A percentile compares a stretch with the other conserved stretches of the same genome.
These are phyloP conservation scores for Napeogenes sylphis DNA, from an alignment of 2,888 invertebrate species.

Conservation along the genomic window DNA sequence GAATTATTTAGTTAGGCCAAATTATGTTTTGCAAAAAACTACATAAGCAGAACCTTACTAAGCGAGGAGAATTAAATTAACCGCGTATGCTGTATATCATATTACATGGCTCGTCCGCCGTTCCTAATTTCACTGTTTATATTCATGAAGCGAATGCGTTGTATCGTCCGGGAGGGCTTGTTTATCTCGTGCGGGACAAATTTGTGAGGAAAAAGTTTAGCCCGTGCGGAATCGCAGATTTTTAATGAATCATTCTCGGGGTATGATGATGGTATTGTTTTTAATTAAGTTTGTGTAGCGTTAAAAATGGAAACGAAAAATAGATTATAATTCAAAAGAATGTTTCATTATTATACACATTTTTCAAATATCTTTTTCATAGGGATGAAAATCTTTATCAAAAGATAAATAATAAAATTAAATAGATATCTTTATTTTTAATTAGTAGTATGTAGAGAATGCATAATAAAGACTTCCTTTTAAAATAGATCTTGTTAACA, in stretches of 20 bases:
- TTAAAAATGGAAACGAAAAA: slow-evolving; percentile 3
- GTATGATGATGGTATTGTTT: slow-evolving; percentile 12
- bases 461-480: too few species aligned
- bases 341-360: not conserved
- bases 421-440: too few species aligned
- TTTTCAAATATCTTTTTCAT: too few species aligned
- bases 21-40: slow-evolving; percentile 16
- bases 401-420: too few species aligned
- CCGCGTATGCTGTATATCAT: slow-evolving; percentile 63
- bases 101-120: slow-evolving; percentile 43
- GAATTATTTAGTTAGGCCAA: not conserved
- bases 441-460: too few species aligned
- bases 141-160: slow-evolving; percentile 62
- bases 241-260: slow-evolving; percentile 27
- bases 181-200: slow-evolving; percentile 65
- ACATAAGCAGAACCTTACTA: slow-evolving; percentile 15
- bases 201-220: slow-evolving; percentile 58
- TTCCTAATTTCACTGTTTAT: slow-evolving; percentile 72
- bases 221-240: slow-evolving; percentile 35
- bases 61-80: slow-evolving; percentile 64
- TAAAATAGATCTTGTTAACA: too few species aligned
- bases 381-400: too few species aligned
- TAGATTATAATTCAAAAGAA: not conserved
- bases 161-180: slow-evolving; percentile 53
- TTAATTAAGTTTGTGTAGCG: slow-evolving; percentile 1